Conservation (phyloP, 2,113 vertebrate species). For the Toxotes jaculatrix region DNA sequence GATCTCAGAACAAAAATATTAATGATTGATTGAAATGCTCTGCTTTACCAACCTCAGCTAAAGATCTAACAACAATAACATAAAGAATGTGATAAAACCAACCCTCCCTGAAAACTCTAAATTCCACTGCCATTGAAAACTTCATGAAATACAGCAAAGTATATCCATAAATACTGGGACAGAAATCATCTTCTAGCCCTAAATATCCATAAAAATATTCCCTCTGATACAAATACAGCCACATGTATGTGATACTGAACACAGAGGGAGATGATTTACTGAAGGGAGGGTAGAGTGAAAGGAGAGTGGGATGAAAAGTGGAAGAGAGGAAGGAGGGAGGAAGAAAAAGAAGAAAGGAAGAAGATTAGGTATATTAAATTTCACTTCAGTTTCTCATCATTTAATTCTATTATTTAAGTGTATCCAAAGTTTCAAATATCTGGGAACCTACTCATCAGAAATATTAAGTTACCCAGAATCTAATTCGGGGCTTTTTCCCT, state of each 20-base stretch:
- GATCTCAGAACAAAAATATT: too few relatives aligned
- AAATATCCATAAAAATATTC: not conserved
- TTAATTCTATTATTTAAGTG: constrained; percentile 36
- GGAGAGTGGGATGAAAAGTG: not conserved
- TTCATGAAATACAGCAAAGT: too few relatives aligned
- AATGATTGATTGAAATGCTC: too few relatives aligned
- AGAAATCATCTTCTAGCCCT: not conserved
- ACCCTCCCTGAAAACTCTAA: too few relatives aligned
- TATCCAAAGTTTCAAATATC: constrained; percentile 39
- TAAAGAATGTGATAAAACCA: too few relatives aligned
- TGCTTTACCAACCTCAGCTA: too few relatives aligned
- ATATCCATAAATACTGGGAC: too few relatives aligned
- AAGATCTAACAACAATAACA: too few relatives aligned
- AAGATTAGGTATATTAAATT: constrained; percentile 13
- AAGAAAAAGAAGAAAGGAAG: not conserved
- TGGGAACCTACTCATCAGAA: constrained; percentile 8
- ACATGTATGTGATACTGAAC: not conserved
- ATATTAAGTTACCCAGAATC: constrained; percentile 37
- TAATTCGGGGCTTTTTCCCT: constrained; percentile 17
- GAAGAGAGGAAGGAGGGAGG: not conserved
- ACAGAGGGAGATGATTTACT: not conserved
- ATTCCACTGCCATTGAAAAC: too few relatives aligned
- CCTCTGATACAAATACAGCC: not conserved
- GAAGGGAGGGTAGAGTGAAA: not conserved
- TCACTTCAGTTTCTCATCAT: not conserved